Percentiles rank a stretch among this genome's conserved stretches.
phyloP scores from a whole-genome alignment of 2,888 invertebrate species.

The Brachypterus glaber region DNA sequence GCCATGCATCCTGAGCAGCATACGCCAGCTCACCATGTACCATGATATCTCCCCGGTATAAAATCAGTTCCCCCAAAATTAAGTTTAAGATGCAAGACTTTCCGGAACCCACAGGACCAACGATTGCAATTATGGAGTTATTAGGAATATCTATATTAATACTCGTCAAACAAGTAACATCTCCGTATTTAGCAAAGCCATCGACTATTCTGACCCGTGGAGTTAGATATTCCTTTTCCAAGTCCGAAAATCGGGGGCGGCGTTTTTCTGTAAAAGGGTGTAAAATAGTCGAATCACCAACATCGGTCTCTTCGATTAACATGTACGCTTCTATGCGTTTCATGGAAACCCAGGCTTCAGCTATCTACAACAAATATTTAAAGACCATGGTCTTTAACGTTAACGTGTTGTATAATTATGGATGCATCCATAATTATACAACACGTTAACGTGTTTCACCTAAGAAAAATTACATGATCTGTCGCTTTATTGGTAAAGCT shows the following conservation, averaged over 20 bases:
- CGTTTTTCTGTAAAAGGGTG: constrained; percentile 20
- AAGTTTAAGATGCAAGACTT: constrained; percentile 45
- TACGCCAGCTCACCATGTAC: constrained; percentile 48
- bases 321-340: constrained; percentile 33
- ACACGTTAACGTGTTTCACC: no score
- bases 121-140: constrained; percentile 45
- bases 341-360: constrained; percentile 51
- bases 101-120: constrained; percentile 61
- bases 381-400: background rate
- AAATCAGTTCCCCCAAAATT: constrained; percentile 39
- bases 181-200: constrained; percentile 27
- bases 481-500: no score
- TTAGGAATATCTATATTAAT: constrained; percentile 39
- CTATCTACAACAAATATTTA: constrained; percentile 26
- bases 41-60: constrained; percentile 37
- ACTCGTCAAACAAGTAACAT: constrained; percentile 38
- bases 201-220: constrained; percentile 18
- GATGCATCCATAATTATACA: no score
- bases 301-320: constrained; percentile 27
- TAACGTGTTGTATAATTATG: background rate
- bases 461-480: no score
- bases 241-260: no score
- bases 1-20: constrained; percentile 56
- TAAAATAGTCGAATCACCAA: constrained; percentile 32
- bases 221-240: background rate